These are phyloP conservation scores for Todiramphus saurophagus DNA, from an alignment of 2,113 vertebrate genomes.

Conservation along the genomic window DNA sequence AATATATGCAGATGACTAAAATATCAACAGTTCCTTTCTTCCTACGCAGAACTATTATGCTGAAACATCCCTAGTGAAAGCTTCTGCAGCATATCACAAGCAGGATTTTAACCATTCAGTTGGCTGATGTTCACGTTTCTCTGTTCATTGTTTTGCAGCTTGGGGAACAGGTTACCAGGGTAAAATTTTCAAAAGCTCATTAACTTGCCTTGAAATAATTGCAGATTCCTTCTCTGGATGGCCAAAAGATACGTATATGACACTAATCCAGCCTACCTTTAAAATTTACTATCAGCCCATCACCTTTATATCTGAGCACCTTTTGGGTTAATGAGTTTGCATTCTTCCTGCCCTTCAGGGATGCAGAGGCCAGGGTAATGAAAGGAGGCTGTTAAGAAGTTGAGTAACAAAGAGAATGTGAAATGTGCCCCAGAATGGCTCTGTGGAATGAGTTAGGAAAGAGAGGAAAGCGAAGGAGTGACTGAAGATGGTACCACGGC, in stretches of 20 bases:
- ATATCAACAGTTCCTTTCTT: slow-evolving; percentile 73
- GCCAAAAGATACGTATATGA: neutral
- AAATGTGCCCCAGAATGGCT: neutral
- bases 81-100: slow-evolving; percentile 36
- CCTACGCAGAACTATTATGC: slow-evolving; percentile 73
- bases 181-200: slow-evolving; percentile 17
- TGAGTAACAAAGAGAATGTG: neutral
- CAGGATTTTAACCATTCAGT: slow-evolving; percentile 8
- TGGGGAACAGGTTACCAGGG: neutral
- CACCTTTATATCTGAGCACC: neutral
- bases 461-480: neutral
- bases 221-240: neutral
- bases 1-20: slow-evolving; percentile 74
- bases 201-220: neutral
- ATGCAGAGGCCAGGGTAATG: neutral
- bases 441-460: neutral
- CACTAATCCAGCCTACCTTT: neutral
- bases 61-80: slow-evolving; percentile 58
- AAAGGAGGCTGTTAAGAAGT: neutral
- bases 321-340: neutral
- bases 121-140: slow-evolving; percentile 9
- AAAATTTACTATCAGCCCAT: neutral
- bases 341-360: neutral
- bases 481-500: neutral
- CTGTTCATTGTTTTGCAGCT: slow-evolving; percentile 36